phyloP scores from a whole-genome alignment of 1,140 invertebrate genomes.

The Cotesia vestalis region DNA sequence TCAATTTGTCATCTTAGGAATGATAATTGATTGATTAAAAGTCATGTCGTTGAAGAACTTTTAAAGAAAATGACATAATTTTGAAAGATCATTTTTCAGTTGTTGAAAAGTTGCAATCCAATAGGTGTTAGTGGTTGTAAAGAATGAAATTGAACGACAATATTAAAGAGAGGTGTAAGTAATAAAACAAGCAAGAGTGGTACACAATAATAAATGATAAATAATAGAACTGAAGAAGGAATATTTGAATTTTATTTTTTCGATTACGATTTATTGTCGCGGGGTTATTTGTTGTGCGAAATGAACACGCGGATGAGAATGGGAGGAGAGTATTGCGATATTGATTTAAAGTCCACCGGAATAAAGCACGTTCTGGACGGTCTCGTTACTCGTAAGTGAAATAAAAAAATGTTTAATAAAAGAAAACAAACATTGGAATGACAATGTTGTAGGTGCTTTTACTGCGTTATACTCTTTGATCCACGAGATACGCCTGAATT shows the following conservation, averaged over 20 bases:
- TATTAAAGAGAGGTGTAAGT: too few relatives aligned
- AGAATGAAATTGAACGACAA: too few relatives aligned
- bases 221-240: slow-evolving; percentile 18
- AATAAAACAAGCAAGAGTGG: neutral
- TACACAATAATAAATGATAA: slow-evolving; percentile 15
- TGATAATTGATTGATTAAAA: too few relatives aligned
- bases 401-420: neutral
- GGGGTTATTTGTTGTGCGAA: slow-evolving; percentile 29
- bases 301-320: slow-evolving; percentile 23
- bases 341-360: slow-evolving; percentile 31
- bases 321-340: slow-evolving; percentile 24
- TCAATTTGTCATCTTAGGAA: too few relatives aligned
- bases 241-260: slow-evolving; percentile 32
- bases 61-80: too few relatives aligned
- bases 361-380: slow-evolving; percentile 23
- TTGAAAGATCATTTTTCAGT: too few relatives aligned
- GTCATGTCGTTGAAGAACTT: too few relatives aligned
- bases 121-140: too few relatives aligned
- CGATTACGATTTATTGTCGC: slow-evolving; percentile 32
- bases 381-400: slow-evolving; percentile 10
- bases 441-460: slow-evolving; percentile 12
- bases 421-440: too few relatives aligned
- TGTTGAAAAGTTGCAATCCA: too few relatives aligned
- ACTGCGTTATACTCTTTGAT: slow-evolving; percentile 3
- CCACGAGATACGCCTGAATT: neutral